Evolutionary conservation across 2,113 vertebrate genomes (phyloP).

Genomic region (Chitala chitala): DNA sequence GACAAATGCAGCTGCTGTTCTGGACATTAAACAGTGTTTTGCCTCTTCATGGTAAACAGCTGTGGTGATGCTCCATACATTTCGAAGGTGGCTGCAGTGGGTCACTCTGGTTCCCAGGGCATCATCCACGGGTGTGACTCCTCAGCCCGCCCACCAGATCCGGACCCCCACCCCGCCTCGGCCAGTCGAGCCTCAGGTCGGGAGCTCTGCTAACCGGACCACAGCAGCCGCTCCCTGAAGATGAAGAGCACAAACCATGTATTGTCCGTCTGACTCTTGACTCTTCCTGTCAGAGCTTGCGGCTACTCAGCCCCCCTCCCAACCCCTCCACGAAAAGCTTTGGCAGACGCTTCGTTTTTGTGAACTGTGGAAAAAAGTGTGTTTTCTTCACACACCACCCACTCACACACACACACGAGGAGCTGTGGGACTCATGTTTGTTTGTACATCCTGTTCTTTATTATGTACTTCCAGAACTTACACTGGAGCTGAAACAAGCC

Average conservation of each 20-base stretch:
- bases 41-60: too few species aligned
- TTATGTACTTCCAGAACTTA: constrained; percentile 31
- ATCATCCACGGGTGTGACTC: background rate
- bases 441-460: constrained; percentile 4
- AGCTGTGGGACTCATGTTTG: constrained; percentile 30
- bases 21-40: too few species aligned
- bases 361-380: too few species aligned
- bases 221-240: background rate
- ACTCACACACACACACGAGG: constrained; percentile 49
- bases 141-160: background rate
- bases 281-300: constrained; percentile 26
- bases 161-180: background rate
- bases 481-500: constrained; percentile 41
- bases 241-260: background rate
- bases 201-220: background rate
- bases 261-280: background rate
- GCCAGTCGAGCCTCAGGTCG: background rate
- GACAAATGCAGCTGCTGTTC: too few species aligned
- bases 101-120: background rate
- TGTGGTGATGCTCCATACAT: too few species aligned
- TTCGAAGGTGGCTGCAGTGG: too few species aligned
- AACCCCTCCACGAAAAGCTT: constrained; percentile 35
- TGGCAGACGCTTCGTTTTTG: constrained; percentile 31
- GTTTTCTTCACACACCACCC: constrained; percentile 31
- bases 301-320: constrained; percentile 45